Conservation (phyloP, 2,888 invertebrate genomes). For the Shargacucullia verbasci region DNA sequence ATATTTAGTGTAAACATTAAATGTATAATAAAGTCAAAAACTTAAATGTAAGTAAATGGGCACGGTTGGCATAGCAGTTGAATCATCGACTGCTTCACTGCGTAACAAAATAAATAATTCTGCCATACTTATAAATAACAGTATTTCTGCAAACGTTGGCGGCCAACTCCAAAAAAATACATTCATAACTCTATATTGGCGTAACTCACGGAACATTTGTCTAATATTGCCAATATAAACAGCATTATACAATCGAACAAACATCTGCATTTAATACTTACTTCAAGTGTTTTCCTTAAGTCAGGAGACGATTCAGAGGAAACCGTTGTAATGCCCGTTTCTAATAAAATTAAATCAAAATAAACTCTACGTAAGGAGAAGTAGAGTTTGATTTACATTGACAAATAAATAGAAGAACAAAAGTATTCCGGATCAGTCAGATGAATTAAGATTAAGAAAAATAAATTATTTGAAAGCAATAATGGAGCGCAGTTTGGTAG, state of each 20-base stretch:
- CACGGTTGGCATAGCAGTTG: no score
- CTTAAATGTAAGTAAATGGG: no score
- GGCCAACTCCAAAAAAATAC: no score
- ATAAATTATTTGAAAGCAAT: slow-evolving; percentile 21
- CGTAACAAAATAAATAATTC: no score
- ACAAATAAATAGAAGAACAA: slow-evolving; percentile 8
- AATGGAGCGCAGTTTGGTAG: slow-evolving; percentile 7
- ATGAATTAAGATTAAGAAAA: slow-evolving; percentile 40
- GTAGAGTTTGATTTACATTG: slow-evolving; percentile 6
- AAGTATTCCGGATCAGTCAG: slow-evolving; percentile 10
- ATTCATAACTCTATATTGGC: no score
- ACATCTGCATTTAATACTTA: slow-evolving; percentile 12
- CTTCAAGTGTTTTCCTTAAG: slow-evolving; percentile 35
- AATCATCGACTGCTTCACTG: no score
- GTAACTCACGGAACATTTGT: slow-evolving; percentile 1
- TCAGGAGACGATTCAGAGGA: slow-evolving; percentile 30
- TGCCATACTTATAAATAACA: no score
- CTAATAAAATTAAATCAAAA: background rate
- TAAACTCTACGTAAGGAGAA: background rate
- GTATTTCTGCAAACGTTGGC: no score
- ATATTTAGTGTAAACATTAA: no score
- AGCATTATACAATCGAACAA: slow-evolving; percentile 27
- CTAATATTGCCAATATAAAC: slow-evolving; percentile 15
- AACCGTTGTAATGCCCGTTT: slow-evolving; percentile 16
- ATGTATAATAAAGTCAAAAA: no score